phyloP scores from a whole-genome alignment of 2,113 vertebrate genomes.

The Gallinago paraguaiae region DNA sequence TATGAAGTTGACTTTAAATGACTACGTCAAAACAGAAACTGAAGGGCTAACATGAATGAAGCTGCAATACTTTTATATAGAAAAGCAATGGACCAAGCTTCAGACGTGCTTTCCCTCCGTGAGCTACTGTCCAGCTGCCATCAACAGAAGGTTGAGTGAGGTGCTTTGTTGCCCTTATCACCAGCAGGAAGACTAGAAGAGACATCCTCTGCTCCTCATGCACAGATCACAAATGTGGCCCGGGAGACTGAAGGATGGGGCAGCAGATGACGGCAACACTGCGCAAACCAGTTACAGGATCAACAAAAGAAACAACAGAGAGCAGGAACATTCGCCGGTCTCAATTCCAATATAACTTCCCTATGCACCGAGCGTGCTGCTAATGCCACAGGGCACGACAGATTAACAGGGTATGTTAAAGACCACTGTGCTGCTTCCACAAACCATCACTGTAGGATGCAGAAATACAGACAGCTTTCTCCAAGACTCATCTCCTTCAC shows the following conservation, averaged over 20 bases:
- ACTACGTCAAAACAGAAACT: neutral
- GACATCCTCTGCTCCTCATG: neutral
- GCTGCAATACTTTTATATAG: neutral
- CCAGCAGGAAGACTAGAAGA: neutral
- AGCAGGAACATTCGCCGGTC: neutral
- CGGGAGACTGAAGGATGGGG: neutral
- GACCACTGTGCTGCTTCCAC: neutral
- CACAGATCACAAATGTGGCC: neutral
- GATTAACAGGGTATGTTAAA: neutral
- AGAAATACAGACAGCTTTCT: neutral
- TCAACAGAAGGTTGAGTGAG: neutral
- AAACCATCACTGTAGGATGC: neutral
- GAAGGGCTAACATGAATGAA: neutral
- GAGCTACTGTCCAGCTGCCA: neutral
- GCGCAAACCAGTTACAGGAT: neutral
- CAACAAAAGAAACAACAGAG: neutral
- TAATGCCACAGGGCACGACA: neutral
- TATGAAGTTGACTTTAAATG: neutral
- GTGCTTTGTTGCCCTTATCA: neutral
- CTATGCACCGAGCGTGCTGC: neutral
- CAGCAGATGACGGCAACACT: neutral
- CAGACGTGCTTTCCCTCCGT: neutral
- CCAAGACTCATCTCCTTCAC: neutral
- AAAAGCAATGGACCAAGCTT: neutral
- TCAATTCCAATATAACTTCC: neutral